phyloP scores from a whole-genome alignment of 2,797 vertebrate genomes.

The Hyperoplus immaculatus region DNA sequence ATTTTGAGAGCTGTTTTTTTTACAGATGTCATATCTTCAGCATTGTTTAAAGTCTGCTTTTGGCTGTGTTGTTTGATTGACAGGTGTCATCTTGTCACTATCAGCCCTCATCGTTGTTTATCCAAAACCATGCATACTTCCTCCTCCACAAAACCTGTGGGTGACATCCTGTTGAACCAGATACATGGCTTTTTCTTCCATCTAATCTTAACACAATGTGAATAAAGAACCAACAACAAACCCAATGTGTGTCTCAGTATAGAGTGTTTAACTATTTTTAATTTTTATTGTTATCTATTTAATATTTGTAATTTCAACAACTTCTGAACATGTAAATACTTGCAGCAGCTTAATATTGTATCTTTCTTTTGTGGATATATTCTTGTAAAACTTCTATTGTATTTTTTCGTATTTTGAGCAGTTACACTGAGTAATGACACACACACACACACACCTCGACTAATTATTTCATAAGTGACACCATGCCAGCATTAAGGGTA shows the following conservation, averaged over 20 bases:
- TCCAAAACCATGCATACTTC: not conserved
- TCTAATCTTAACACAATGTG: slow-evolving; percentile 1
- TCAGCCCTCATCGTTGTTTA: not conserved
- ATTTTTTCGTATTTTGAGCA: too few species aligned
- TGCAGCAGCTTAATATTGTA: too few species aligned
- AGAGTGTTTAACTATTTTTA: too few species aligned
- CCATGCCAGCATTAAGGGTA: slow-evolving; percentile 23
- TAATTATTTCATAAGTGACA: slow-evolving; percentile 30
- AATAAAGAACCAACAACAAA: slow-evolving; percentile 9
- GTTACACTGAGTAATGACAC: too few species aligned
- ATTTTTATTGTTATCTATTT: too few species aligned
- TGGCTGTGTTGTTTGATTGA: not conserved
- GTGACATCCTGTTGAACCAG: not conserved
- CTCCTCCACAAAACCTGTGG: not conserved
- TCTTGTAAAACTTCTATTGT: too few species aligned
- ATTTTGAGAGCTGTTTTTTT: not conserved
- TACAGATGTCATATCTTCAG: not conserved
- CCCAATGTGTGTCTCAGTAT: not conserved
- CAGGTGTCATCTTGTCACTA: not conserved
- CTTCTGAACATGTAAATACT: too few species aligned
- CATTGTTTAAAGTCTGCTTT: not conserved
- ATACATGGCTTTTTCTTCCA: not conserved
- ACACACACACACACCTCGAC: slow-evolving; percentile 1
- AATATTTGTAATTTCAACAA: too few species aligned
- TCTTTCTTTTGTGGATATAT: too few species aligned